phyloP scores from a whole-genome alignment of 2,113 vertebrate genomes.

The Genyomyrus donnyi region DNA sequence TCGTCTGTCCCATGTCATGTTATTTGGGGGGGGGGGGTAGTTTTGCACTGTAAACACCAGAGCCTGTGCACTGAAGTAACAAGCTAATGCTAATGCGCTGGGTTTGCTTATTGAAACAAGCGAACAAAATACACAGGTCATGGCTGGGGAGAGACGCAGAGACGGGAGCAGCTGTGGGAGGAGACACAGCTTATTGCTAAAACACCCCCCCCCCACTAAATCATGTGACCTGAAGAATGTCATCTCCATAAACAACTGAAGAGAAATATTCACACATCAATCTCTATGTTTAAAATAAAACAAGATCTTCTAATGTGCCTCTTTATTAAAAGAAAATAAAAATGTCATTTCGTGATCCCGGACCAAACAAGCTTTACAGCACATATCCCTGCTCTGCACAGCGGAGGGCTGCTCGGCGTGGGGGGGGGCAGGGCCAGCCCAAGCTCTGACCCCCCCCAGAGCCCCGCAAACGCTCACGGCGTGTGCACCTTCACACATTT shows the following conservation, averaged over 20 bases:
- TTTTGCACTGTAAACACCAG: not conserved
- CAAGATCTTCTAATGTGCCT: conserved; percentile 74
- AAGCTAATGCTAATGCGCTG: conserved; percentile 49
- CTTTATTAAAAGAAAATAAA: conserved; percentile 86
- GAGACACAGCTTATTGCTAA: conserved; percentile 61
- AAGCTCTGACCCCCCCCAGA: not conserved
- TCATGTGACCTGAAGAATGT: conserved; percentile 55
- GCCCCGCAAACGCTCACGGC: not conserved
- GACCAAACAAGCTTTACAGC: conserved; percentile 52
- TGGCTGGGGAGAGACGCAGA: conserved; percentile 52
- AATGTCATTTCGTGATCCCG: conserved; percentile 72
- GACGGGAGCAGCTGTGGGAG: conserved; percentile 54
- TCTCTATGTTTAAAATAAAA: conserved; percentile 74
- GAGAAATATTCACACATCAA: conserved; percentile 64
- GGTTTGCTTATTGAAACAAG: conserved; percentile 54
- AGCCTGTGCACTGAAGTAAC: conserved; percentile 33
- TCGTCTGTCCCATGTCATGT: not conserved
- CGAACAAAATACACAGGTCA: conserved; percentile 49
- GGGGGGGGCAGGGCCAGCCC: not conserved
- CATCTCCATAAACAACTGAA: conserved; percentile 61
- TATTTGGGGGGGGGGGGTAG: not conserved
- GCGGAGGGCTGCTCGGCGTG: not conserved
- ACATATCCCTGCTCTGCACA: conserved; percentile 29
- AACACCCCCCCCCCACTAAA: conserved; percentile 41
- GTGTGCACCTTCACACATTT: conserved; percentile 68